Percentiles rank a stretch among this genome's conserved stretches.
Evolutionary conservation across 1,140 invertebrate genomes (phyloP).

Genomic region (Drosophila aff.): DNA sequence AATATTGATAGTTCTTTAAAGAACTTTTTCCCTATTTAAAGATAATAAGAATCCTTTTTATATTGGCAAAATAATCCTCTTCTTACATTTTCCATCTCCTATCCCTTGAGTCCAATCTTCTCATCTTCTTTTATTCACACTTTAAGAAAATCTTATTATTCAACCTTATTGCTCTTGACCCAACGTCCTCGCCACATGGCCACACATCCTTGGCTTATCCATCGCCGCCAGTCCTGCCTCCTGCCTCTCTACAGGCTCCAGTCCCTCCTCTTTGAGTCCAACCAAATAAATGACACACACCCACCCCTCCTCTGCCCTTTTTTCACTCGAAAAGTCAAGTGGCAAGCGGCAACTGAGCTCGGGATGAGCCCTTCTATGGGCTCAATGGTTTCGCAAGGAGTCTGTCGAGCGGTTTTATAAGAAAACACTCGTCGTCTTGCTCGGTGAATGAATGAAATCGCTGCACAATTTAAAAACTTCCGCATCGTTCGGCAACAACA

Average conservation of each 20-base stretch:
- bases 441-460: conserved; percentile 65
- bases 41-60: not conserved
- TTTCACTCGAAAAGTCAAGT: conserved; percentile 71
- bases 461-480: conserved; percentile 79
- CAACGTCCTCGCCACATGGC: conserved; percentile 15
- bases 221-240: conserved; percentile 9
- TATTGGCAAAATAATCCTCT: not conserved
- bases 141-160: conserved; percentile 22
- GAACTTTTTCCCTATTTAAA: not conserved
- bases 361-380: conserved; percentile 6
- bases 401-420: conserved; percentile 23
- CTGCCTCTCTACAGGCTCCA: conserved; percentile 7
- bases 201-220: conserved; percentile 15
- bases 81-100: not conserved
- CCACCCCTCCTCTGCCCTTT: not conserved
- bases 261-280: conserved; percentile 3
- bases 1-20: not conserved
- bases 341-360: conserved; percentile 41
- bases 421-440: conserved; percentile 34
- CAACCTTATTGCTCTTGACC: conserved; percentile 22
- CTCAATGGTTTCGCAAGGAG: conserved; percentile 19
- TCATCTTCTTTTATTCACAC: conserved; percentile 18
- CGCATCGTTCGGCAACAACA: conserved; percentile 62
- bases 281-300: conserved; percentile 62
- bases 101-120: conserved; percentile 11